Conservation (phyloP, 2,888 invertebrate species). For the Lacanobia wlatinum region DNA sequence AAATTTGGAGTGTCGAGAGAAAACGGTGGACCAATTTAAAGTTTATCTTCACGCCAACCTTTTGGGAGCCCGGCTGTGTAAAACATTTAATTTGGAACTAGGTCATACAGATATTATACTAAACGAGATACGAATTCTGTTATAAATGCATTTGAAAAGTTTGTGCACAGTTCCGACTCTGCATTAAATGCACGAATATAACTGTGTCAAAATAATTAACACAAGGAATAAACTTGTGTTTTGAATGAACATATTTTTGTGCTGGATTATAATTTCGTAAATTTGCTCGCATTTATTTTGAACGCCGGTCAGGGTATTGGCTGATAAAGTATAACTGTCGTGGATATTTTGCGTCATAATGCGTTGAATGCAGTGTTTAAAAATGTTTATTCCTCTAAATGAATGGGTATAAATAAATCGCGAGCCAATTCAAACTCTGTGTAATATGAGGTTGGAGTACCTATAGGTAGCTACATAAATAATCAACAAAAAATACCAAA, state of each 20-base stretch:
- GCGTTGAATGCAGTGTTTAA: not conserved
- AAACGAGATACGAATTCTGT: conserved; percentile 53
- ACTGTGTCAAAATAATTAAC: conserved; percentile 33
- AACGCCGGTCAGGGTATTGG: too few species aligned
- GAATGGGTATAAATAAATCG: not conserved
- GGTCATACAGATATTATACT: conserved; percentile 38
- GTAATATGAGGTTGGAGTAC: conserved; percentile 3
- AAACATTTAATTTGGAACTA: conserved; percentile 62
- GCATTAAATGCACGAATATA: conserved; percentile 34
- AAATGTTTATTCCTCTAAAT: not conserved
- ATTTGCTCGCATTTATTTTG: not conserved
- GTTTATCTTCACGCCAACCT: conserved; percentile 65
- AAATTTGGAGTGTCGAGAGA: conserved; percentile 49
- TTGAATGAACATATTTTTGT: conserved; percentile 1
- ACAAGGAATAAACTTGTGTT: conserved; percentile 14
- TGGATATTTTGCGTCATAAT: not conserved
- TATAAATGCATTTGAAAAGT: conserved; percentile 51
- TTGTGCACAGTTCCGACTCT: conserved; percentile 16
- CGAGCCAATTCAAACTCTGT: not conserved
- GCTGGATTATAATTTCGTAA: not conserved
- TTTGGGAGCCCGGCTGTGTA: conserved; percentile 54
- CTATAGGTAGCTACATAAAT: not conserved
- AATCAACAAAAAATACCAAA: conserved; percentile 13
- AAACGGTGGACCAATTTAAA: conserved; percentile 77
- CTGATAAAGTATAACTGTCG: not conserved